These are phyloP conservation scores for Actinemys pallida DNA, from an alignment of 2,113 vertebrate species.

Conservation along the genomic window DNA sequence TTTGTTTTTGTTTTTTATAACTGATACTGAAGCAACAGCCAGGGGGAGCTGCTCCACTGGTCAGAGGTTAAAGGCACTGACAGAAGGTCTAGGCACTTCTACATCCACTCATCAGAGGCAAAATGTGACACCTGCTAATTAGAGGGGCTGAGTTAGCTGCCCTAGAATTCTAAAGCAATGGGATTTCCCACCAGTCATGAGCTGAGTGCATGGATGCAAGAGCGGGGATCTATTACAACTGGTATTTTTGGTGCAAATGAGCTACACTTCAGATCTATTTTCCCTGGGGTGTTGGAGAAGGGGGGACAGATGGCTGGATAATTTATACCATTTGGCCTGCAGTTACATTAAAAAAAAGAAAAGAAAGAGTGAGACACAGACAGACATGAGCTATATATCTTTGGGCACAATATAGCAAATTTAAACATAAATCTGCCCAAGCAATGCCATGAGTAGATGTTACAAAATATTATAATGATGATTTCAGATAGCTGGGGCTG, in stretches of 20 bases:
- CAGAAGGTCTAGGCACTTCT: slow-evolving; percentile 28
- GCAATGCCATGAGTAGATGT: slow-evolving; percentile 43
- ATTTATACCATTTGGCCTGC: slow-evolving; percentile 77
- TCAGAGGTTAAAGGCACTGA: slow-evolving; percentile 31
- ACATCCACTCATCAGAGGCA: background rate
- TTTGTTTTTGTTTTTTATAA: background rate
- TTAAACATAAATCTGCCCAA: slow-evolving; percentile 49
- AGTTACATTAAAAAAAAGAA: background rate
- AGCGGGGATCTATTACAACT: slow-evolving; percentile 61
- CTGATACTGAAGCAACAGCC: slow-evolving; percentile 9
- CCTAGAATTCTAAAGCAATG: slow-evolving; percentile 6
- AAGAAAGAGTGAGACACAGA: slow-evolving; percentile 56
- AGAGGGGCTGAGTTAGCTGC: background rate
- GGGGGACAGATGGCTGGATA: slow-evolving; percentile 74
- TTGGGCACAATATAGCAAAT: slow-evolving; percentile 32
- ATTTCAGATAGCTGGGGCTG: slow-evolving; percentile 1
- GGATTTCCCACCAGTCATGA: slow-evolving; percentile 35
- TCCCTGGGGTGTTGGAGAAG: slow-evolving; percentile 66
- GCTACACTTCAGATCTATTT: slow-evolving; percentile 67
- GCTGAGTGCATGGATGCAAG: slow-evolving; percentile 24
- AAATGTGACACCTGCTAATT: slow-evolving; percentile 1
- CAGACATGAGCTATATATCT: slow-evolving; percentile 68
- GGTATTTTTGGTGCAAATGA: slow-evolving; percentile 66
- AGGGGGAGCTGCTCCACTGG: slow-evolving; percentile 60
- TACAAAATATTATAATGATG: slow-evolving; percentile 42